These are phyloP conservation scores for Vesta saturnalis DNA, from an alignment of 2,888 invertebrate genomes.

Conservation along the genomic window DNA sequence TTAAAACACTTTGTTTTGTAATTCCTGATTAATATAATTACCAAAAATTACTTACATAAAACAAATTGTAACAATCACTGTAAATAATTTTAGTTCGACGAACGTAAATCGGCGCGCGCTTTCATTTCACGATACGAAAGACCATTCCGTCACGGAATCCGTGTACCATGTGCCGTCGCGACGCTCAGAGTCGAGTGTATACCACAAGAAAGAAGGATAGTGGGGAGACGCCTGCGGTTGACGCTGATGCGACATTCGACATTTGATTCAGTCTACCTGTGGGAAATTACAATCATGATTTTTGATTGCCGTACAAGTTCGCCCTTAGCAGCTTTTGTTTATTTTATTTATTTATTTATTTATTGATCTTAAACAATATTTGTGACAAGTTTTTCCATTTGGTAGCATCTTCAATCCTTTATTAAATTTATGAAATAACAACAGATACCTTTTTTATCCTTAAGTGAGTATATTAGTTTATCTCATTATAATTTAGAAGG, in stretches of 20 bases:
- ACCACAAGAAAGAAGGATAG: conserved; percentile 47
- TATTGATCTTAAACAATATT: conserved; percentile 12
- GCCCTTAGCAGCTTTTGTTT: conserved; percentile 26
- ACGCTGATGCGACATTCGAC: conserved; percentile 54
- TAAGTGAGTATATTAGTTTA: neutral
- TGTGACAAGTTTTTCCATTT: too few relatives aligned
- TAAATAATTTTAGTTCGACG: conserved; percentile 12
- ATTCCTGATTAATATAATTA: too few relatives aligned
- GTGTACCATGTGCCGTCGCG: conserved; percentile 57
- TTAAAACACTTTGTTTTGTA: too few relatives aligned
- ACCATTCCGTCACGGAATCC: conserved; percentile 36
- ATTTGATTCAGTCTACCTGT: conserved; percentile 56
- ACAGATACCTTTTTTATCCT: neutral
- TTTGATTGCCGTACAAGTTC: conserved; percentile 39
- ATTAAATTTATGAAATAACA: neutral
- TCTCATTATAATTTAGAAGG: neutral
- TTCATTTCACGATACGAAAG: conserved; percentile 19
- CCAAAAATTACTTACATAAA: neutral
- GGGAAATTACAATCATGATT: conserved; percentile 49
- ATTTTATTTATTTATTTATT: conserved; percentile 12
- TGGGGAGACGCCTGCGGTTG: conserved; percentile 54
- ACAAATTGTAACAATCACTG: neutral
- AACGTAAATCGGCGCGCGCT: conserved; percentile 30
- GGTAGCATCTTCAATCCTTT: too few relatives aligned
- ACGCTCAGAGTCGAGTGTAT: conserved; percentile 48